phyloP scores from a whole-genome alignment of 2,113 vertebrate species.

The Phrynocephalus versicolor region DNA sequence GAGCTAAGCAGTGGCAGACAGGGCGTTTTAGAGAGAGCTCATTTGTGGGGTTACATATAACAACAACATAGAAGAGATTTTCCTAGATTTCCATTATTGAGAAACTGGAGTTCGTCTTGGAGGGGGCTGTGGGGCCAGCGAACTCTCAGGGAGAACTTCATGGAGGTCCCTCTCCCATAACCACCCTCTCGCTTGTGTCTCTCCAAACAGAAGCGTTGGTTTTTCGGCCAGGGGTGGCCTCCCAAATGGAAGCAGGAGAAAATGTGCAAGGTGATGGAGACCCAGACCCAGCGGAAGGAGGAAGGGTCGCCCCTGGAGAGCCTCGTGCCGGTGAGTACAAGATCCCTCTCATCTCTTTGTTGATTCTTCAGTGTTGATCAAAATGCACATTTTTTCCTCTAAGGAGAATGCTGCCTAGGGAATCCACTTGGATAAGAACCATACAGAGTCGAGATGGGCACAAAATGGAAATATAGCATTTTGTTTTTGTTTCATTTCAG shows the following conservation, averaged over 20 bases:
- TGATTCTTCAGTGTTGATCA: fast-evolving
- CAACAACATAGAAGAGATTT: too few relatives aligned
- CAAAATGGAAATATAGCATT: too few relatives aligned
- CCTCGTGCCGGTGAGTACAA: not conserved
- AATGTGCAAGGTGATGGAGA: fast-evolving
- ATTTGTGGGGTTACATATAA: too few relatives aligned
- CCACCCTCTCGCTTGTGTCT: not conserved
- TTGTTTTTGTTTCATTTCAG: too few relatives aligned
- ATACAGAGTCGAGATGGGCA: too few relatives aligned
- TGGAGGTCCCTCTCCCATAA: not conserved
- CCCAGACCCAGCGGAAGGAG: not conserved
- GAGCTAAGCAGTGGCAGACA: too few relatives aligned
- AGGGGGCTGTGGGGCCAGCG: not conserved
- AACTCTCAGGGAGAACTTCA: not conserved
- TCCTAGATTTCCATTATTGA: not conserved
- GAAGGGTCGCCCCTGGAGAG: not conserved
- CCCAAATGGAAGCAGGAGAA: constrained; percentile 3
- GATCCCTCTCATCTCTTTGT: fast-evolving
- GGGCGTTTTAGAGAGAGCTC: too few relatives aligned
- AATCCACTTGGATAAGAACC: not conserved
- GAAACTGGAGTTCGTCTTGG: not conserved
- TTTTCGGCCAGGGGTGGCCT: not conserved
- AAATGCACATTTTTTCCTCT: fast-evolving
- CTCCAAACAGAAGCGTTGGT: constrained; percentile 21
- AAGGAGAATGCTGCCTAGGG: not conserved